Percentiles rank a stretch among this genome's conserved stretches.
phyloP scores from a whole-genome alignment of 1,140 invertebrate genomes.

The Leptinotarsa undecemlineata region DNA sequence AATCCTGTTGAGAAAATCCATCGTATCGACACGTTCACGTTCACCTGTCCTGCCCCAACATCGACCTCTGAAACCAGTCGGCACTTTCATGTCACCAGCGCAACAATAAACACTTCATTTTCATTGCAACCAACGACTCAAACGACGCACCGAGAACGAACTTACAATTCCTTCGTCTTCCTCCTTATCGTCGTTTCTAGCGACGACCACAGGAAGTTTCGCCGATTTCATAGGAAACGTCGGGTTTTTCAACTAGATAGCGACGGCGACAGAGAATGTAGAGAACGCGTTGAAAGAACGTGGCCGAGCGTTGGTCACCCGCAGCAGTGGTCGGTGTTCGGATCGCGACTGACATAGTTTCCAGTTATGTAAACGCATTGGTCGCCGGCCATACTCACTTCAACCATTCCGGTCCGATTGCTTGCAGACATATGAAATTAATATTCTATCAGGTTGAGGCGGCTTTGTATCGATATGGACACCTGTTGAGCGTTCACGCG shows the following conservation, averaged over 20 bases:
- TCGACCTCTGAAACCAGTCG: conserved; percentile 38
- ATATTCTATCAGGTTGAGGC: conserved; percentile 1
- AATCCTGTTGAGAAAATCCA: conserved; percentile 35
- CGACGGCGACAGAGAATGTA: background rate
- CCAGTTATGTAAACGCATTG: conserved; percentile 21
- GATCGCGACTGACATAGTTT: conserved; percentile 14
- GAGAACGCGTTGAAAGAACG: background rate
- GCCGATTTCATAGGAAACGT: conserved; percentile 24
- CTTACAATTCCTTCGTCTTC: background rate
- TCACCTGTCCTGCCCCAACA: conserved; percentile 40
- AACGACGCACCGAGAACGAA: conserved; percentile 20
- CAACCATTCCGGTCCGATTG: conserved; percentile 5
- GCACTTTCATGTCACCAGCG: conserved; percentile 31
- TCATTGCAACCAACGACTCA: conserved; percentile 15
- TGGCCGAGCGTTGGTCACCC: conserved; percentile 13
- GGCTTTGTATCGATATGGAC: background rate
- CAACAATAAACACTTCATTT: conserved; percentile 25
- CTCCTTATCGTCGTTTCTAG: conserved; percentile 8
- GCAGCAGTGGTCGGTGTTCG: background rate
- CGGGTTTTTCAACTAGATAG: conserved; percentile 23
- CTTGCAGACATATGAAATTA: conserved; percentile 11
- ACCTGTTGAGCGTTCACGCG: background rate
- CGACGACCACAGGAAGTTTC: background rate
- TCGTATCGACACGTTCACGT: conserved; percentile 26
- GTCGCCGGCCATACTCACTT: conserved; percentile 4